Evolutionary conservation across 1,140 invertebrate species (phyloP), one percentile per base, ranked within the genome.

Genomic region (Uloborus diversus): DNA sequence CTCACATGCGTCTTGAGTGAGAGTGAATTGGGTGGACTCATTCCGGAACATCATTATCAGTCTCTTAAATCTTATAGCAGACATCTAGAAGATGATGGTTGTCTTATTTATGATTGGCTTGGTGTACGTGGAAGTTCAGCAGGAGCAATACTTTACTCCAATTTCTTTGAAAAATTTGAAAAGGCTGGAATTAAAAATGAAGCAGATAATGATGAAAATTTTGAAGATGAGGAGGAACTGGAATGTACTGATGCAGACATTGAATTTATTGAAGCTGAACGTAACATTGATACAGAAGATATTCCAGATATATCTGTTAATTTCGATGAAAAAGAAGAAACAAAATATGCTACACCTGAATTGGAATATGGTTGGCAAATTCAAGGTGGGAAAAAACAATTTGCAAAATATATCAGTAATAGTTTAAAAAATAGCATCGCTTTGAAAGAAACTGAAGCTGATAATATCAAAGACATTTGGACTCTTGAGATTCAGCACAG

Each of bases 201-300:
- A 20, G 13, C 13, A 17, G 30, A 14, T 51, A 17, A 11, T 35
- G 61, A 35, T 13, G 30, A 33, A 14, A 33, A 5, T 42, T 17
- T 28, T 23, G 56, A 32, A 7, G 5, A 28, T 2, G 17, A 2
- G 11, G n/a, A 64, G 5, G 37, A 35, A 64, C n/a, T 14, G 4
- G 11, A 64, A 13, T n/a, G 37, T 35, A 27, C 0, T 14, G 61
- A 27, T 7, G 61, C 14, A 5, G 61, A 64, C 28, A 27, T 64
- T 4, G 61, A 64, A 20, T 35, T 64, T 33, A 64, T 64, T 42
- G 37, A 64, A 33, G 11, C 61, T 20, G 14, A 35, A 20, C 11
- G 61, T 17, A 27, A 64, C 30, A 42, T 64, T 27, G 61, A 64
- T 42, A n/a, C 37, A n/a, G 61, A 64, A 17, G 61, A 64, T 17